Evolutionary conservation across 2,797 vertebrate genomes (phyloP).

Genomic region (Micromesistius poutassou): DNA sequence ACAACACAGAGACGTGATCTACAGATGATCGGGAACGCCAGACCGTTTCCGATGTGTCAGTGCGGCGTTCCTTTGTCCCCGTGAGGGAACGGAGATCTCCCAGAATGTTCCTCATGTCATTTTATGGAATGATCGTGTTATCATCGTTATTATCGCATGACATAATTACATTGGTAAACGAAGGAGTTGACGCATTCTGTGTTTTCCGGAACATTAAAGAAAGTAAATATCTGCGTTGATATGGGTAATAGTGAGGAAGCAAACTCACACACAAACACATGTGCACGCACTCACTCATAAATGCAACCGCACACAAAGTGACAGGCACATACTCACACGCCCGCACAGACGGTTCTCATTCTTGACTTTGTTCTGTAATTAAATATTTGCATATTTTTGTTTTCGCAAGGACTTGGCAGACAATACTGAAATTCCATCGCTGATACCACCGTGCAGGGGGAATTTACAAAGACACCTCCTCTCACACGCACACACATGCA

Average conservation of each 20-base stretch:
- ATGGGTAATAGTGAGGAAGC: too few relatives aligned
- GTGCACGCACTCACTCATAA: background rate
- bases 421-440: background rate
- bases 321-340: slow-evolving; percentile 9
- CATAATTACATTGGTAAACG: background rate
- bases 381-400: background rate
- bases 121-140: background rate
- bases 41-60: background rate
- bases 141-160: background rate
- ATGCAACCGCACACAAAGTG: background rate
- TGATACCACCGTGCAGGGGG: background rate
- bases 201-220: slow-evolving; percentile 24
- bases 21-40: background rate
- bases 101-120: background rate
- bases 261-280: background rate
- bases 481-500: background rate
- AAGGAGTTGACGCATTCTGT: background rate
- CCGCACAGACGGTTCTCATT: background rate
- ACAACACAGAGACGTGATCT: background rate
- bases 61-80: background rate
- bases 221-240: slow-evolving; percentile 42
- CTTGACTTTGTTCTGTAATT: background rate
- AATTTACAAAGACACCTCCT: background rate
- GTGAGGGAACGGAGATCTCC: background rate
- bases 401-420: background rate